Percentiles rank a stretch among this genome's conserved stretches.
Evolutionary conservation across 2,797 vertebrate species (phyloP).

Genomic region (Liasis olivaceus): DNA sequence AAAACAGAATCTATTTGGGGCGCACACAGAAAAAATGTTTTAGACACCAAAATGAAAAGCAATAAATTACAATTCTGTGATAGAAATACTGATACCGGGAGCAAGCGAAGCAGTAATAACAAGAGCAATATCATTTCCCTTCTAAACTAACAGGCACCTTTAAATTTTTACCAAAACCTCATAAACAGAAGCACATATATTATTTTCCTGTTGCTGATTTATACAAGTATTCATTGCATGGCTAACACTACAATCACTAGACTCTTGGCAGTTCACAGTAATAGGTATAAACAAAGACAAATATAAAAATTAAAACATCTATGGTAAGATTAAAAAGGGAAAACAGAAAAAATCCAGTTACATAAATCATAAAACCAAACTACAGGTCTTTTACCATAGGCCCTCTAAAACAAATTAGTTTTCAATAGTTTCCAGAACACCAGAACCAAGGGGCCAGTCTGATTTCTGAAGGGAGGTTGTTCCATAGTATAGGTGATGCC

Average conservation of each 20-base stretch:
- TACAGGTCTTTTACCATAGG: neutral
- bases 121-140: neutral
- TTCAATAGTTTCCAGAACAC: neutral
- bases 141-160: neutral
- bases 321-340: neutral
- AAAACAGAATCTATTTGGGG: constrained; percentile 22
- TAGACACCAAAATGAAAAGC: constrained; percentile 3
- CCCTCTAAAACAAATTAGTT: neutral
- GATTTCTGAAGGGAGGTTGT: neutral
- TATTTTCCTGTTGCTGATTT: neutral
- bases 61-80: constrained; percentile 14
- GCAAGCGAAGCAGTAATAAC: neutral
- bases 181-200: neutral
- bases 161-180: neutral
- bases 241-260: neutral
- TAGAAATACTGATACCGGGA: neutral
- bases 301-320: neutral
- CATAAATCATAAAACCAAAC: neutral
- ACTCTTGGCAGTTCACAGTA: neutral
- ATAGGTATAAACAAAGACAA: neutral
- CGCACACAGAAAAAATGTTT: neutral
- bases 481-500: neutral
- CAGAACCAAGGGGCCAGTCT: neutral
- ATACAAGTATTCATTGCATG: neutral
- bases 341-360: neutral